phyloP scores from a whole-genome alignment of 2,888 invertebrate species.

The Leptinotarsa rubiginosa region DNA sequence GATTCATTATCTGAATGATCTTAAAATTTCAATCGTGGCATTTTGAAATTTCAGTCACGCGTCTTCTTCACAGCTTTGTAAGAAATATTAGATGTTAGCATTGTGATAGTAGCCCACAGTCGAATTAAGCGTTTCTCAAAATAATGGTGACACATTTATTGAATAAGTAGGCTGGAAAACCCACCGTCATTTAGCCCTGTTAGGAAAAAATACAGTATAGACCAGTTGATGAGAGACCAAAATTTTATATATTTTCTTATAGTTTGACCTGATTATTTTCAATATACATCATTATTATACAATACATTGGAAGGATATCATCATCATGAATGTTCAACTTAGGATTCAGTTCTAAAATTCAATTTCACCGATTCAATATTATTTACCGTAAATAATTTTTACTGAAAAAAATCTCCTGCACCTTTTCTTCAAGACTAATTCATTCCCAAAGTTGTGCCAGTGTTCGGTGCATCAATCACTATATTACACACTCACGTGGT shows the following conservation, averaged over 20 bases:
- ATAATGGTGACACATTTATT: conserved; percentile 12
- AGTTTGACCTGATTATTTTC: no score
- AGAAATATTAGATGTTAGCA: conserved; percentile 10
- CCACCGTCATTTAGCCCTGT: background rate
- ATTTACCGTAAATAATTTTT: no score
- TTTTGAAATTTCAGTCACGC: conserved; percentile 32
- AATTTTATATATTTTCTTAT: background rate
- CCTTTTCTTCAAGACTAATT: no score
- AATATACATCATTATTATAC: no score
- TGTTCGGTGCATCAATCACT: no score
- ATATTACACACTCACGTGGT: no score
- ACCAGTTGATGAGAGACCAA: background rate
- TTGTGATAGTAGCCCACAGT: conserved; percentile 18
- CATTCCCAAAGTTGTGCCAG: no score
- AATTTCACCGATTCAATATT: no score
- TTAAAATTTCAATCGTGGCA: conserved; percentile 24
- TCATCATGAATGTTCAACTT: no score
- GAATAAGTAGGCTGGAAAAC: conserved; percentile 14
- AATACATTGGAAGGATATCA: no score
- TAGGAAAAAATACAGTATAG: background rate
- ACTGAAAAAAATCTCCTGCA: no score
- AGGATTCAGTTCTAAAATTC: no score
- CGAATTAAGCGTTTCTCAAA: conserved; percentile 10
- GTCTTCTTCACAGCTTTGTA: conserved; percentile 27
- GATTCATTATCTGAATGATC: conserved; percentile 34